Percentiles rank a stretch among this genome's conserved stretches.
Evolutionary conservation across 2,888 invertebrate species (phyloP).

Genomic region (Stictocephala bisonia): DNA sequence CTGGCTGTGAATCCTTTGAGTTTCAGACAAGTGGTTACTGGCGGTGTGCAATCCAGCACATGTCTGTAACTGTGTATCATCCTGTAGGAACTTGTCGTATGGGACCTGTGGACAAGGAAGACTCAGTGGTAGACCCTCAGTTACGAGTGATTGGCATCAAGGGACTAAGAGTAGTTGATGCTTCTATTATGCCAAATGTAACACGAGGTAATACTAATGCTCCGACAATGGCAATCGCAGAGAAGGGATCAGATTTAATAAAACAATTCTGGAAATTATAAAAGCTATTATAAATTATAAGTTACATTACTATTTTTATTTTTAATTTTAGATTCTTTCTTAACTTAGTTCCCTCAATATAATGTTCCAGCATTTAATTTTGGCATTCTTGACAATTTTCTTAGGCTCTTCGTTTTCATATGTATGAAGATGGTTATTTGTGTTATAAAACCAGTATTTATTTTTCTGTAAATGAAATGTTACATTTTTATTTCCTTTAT

Average conservation of each 20-base stretch:
- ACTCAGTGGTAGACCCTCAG: not conserved
- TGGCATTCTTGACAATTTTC: too few species aligned
- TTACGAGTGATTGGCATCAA: not conserved
- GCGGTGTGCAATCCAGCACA: not conserved
- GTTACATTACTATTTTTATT: too few species aligned
- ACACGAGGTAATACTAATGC: not conserved
- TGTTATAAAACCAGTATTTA: too few species aligned
- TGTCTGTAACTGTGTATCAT: constrained; percentile 4
- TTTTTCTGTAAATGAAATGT: too few species aligned
- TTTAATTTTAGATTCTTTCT: too few species aligned
- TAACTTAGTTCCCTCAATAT: too few species aligned
- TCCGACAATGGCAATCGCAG: not conserved
- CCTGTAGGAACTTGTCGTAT: not conserved
- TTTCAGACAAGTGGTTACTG: not conserved
- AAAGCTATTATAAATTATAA: too few species aligned
- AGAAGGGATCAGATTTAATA: not conserved
- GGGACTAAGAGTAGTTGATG: not conserved
- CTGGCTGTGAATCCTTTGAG: not conserved
- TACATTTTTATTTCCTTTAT: too few species aligned
- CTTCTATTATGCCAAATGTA: not conserved
- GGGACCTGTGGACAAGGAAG: not conserved
- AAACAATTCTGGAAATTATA: not conserved
- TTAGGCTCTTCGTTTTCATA: too few species aligned
- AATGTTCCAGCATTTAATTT: too few species aligned
- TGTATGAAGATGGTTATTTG: too few species aligned